Percentiles rank a stretch among this genome's conserved stretches.
Conservation (phyloP, 1,140 invertebrate genomes). For the Hycleus phaleratus region DNA sequence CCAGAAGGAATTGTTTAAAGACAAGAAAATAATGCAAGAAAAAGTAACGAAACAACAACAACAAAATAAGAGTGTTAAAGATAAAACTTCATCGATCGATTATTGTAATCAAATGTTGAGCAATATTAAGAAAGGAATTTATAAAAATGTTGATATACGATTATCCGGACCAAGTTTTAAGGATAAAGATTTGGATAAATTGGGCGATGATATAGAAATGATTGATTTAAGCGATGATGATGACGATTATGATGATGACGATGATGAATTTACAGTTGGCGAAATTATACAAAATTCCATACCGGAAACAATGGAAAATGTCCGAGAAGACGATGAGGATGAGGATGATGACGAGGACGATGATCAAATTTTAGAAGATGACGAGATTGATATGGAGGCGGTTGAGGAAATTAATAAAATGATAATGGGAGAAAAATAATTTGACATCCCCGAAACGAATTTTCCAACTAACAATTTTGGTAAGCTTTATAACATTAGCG, state of each 20-base stretch:
- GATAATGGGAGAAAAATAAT: conserved; percentile 1
- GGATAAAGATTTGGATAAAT: neutral
- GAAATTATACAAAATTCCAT: conserved; percentile 21
- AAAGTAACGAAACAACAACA: conserved; percentile 15
- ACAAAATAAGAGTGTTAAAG: conserved; percentile 4
- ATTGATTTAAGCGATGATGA: conserved; percentile 18
- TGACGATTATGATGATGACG: conserved; percentile 4
- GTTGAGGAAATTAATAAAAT: conserved; percentile 34
- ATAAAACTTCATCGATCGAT: conserved; percentile 1
- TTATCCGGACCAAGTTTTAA: neutral
- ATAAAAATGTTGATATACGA: conserved; percentile 11
- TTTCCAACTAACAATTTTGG: too few relatives aligned
- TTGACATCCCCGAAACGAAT: too few relatives aligned
- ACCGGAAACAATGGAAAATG: conserved; percentile 15
- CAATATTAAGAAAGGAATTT: conserved; percentile 25
- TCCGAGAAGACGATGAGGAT: conserved; percentile 7
- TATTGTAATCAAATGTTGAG: conserved; percentile 26
- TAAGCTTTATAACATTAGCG: too few relatives aligned
- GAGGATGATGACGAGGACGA: conserved; percentile 26
- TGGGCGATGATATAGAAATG: conserved; percentile 6
- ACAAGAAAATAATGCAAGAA: conserved; percentile 9
- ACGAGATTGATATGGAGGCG: conserved; percentile 34
- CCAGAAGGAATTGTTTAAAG: conserved; percentile 41
- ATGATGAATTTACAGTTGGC: conserved; percentile 16
- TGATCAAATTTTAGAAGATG: conserved; percentile 12